Evolutionary conservation across 2,113 vertebrate species (phyloP).

Genomic region (Cheirogaleus medius): DNA sequence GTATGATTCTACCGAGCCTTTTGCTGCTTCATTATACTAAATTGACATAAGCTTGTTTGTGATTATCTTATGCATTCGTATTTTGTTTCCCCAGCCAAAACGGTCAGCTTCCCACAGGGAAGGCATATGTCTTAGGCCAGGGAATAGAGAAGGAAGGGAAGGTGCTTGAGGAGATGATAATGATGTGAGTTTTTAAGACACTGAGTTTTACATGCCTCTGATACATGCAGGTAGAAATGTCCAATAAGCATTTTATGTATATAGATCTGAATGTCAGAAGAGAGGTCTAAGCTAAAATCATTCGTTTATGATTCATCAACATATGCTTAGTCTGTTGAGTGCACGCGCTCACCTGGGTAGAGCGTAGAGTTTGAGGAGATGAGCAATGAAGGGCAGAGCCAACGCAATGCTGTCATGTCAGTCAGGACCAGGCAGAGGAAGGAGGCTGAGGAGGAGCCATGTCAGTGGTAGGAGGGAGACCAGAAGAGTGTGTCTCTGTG

Average conservation of each 20-base stretch:
- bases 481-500: neutral
- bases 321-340: neutral
- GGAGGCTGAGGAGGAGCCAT: neutral
- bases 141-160: neutral
- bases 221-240: neutral
- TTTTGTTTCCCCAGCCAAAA: neutral
- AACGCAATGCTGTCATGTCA: rapidly evolving
- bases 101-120: neutral
- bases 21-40: neutral
- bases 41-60: neutral
- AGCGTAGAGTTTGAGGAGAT: neutral
- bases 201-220: neutral
- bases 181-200: neutral
- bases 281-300: neutral
- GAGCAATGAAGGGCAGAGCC: neutral
- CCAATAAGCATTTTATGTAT: neutral
- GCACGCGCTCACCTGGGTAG: rapidly evolving
- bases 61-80: neutral
- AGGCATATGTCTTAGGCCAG: neutral
- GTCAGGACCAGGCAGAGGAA: neutral
- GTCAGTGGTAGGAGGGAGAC: neutral
- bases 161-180: neutral
- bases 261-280: neutral
- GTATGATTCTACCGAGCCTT: neutral
- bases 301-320: neutral